Evolutionary conservation across 1,140 invertebrate species (phyloP).

Genomic region (Meteorus sp.): DNA sequence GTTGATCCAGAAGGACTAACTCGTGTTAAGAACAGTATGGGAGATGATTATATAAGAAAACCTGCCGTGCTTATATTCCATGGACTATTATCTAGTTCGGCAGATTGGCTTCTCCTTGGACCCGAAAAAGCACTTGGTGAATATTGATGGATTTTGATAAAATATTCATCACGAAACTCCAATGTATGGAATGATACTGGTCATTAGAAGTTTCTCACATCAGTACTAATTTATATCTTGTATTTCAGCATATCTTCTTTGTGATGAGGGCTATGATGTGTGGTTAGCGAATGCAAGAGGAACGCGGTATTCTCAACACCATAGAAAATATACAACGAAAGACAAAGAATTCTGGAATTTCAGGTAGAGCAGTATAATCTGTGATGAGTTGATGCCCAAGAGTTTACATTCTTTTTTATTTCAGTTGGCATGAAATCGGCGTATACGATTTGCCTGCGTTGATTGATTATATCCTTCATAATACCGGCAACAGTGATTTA

Average conservation of each 20-base stretch:
- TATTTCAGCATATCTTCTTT: constrained; percentile 62
- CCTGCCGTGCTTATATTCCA: constrained; percentile 72
- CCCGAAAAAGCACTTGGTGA: constrained; percentile 68
- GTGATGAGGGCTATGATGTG: constrained; percentile 72
- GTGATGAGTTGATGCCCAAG: no score
- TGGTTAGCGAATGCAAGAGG: constrained; percentile 77
- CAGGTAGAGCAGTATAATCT: constrained; percentile 47
- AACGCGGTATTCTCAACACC: constrained; percentile 69
- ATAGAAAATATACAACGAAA: constrained; percentile 62
- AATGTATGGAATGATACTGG: no score
- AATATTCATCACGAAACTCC: no score
- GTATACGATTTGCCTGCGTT: constrained; percentile 63
- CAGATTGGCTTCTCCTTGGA: constrained; percentile 73
- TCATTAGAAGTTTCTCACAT: no score
- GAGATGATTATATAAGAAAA: constrained; percentile 30
- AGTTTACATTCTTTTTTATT: constrained; percentile 27
- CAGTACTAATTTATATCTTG: constrained; percentile 62
- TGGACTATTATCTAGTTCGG: constrained; percentile 73
- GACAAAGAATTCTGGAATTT: constrained; percentile 65
- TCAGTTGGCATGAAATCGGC: constrained; percentile 62
- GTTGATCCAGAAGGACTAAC: background rate
- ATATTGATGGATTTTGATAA: no score
- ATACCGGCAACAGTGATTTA: constrained; percentile 57
- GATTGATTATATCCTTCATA: constrained; percentile 63
- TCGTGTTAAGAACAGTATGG: background rate